Percentiles rank a stretch among this genome's conserved stretches.
These are phyloP conservation scores for Nymphicus hollandicus DNA, from an alignment of 2,113 vertebrate genomes.

Conservation along the genomic window DNA sequence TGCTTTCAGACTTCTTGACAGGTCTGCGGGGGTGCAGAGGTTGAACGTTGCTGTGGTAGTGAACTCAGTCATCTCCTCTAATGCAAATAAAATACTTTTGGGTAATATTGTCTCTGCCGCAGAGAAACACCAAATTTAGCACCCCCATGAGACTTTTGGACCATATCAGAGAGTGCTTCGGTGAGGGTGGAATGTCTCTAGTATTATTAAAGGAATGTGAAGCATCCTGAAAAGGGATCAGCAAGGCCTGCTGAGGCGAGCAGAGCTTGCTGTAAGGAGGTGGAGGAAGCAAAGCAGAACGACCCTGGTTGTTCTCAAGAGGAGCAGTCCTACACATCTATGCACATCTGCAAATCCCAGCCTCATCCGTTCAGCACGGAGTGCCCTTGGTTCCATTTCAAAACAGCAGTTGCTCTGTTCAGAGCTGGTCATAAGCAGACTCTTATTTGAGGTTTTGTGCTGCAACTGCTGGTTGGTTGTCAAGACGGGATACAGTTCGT, in stretches of 20 bases:
- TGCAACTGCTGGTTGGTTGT: not conserved
- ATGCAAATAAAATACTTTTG: slow-evolving; percentile 49
- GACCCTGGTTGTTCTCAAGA: not conserved
- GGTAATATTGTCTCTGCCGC: not conserved
- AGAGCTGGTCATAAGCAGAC: not conserved
- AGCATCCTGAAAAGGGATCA: slow-evolving; percentile 51
- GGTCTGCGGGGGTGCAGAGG: not conserved
- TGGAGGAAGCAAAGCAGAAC: not conserved
- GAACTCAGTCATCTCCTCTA: slow-evolving; percentile 23
- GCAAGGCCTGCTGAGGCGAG: not conserved
- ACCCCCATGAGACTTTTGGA: slow-evolving; percentile 24
- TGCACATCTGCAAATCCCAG: slow-evolving; percentile 1
- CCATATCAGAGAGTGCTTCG: slow-evolving; percentile 35
- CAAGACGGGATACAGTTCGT: not conserved
- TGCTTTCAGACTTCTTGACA: not conserved
- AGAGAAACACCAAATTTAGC: slow-evolving; percentile 57
- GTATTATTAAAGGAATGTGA: slow-evolving; percentile 52
- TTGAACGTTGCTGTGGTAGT: not conserved
- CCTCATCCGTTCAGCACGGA: rapidly evolving
- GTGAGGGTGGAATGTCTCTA: slow-evolving; percentile 58
- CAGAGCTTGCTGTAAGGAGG: not conserved
- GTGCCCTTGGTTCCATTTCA: not conserved
- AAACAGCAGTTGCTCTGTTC: not conserved
- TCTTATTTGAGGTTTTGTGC: not conserved
- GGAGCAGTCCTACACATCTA: not conserved